Percentiles rank a stretch among this genome's conserved stretches.
These are phyloP conservation scores for Manis pentadactyla DNA, from an alignment of 2,797 vertebrate genomes.

Conservation along the genomic window DNA sequence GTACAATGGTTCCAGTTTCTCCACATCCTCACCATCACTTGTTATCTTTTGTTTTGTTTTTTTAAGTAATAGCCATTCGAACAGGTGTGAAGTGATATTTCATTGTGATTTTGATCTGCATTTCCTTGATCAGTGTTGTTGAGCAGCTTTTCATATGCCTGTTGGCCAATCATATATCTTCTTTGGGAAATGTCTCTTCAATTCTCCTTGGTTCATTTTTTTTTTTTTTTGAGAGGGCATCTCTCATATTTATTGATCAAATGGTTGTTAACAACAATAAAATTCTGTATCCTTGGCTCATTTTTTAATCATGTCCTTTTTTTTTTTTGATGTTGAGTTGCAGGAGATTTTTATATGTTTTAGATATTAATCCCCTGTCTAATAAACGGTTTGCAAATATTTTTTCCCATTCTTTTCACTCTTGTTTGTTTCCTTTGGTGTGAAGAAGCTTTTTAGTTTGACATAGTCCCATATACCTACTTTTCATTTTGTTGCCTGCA, in stretches of 20 bases:
- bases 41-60: neutral
- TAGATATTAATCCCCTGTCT: neutral
- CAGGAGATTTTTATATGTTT: neutral
- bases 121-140: neutral
- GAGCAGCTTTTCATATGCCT: neutral
- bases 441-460: neutral
- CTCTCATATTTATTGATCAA: too few species aligned
- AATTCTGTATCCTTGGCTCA: neutral
- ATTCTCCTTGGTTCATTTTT: neutral
- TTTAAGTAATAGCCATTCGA: neutral
- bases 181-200: neutral
- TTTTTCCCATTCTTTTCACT: neutral
- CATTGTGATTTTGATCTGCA: neutral
- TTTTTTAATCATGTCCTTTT: neutral
- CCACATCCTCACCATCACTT: neutral
- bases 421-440: neutral
- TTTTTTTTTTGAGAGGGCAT: neutral
- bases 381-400: neutral
- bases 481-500: neutral
- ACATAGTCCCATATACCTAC: neutral
- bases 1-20: neutral
- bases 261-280: too few species aligned
- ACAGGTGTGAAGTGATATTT: neutral
- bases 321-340: neutral
- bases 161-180: neutral